Conservation (phyloP, 2,888 invertebrate genomes). For the Drosophila koepferae region DNA sequence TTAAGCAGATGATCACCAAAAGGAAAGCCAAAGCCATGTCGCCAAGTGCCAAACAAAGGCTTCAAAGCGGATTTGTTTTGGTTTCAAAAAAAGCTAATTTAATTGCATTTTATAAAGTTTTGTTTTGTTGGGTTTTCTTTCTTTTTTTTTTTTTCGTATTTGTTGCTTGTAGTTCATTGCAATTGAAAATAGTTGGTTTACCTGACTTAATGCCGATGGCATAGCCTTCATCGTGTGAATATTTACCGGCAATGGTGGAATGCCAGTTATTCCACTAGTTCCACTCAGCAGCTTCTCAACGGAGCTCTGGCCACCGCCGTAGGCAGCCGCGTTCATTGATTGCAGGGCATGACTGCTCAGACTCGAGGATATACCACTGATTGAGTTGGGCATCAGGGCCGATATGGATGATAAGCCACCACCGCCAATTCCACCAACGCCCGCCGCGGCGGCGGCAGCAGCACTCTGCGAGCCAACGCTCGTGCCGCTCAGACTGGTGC, state of each 20-base stretch:
- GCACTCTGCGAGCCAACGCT: slow-evolving; percentile 69
- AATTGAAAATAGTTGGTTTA: slow-evolving; percentile 83
- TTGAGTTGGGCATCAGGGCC: slow-evolving; percentile 82
- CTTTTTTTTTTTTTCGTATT: slow-evolving; percentile 33
- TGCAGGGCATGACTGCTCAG: slow-evolving; percentile 89
- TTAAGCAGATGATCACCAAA: slow-evolving; percentile 48
- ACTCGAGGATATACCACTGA: slow-evolving; percentile 87
- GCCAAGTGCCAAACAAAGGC: slow-evolving; percentile 39
- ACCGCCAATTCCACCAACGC: not conserved
- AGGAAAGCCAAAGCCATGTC: slow-evolving; percentile 46
- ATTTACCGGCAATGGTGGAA: slow-evolving; percentile 85
- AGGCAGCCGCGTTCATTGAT: slow-evolving; percentile 86
- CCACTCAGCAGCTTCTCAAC: slow-evolving; percentile 86
- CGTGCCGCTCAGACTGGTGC: slow-evolving; percentile 72
- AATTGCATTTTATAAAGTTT: slow-evolving; percentile 33
- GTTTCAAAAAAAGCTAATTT: slow-evolving; percentile 38
- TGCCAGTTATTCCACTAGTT: slow-evolving; percentile 85
- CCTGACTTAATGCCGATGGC: slow-evolving; percentile 85
- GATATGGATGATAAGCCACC: slow-evolving; percentile 81
- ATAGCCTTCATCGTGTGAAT: slow-evolving; percentile 85
- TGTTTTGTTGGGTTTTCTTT: slow-evolving; percentile 31
- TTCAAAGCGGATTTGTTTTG: slow-evolving; percentile 38
- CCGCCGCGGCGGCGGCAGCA: slow-evolving; percentile 53
- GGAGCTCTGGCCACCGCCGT: slow-evolving; percentile 83
- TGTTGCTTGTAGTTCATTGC: slow-evolving; percentile 69